Conservation (phyloP, 2,797 vertebrate genomes). For the Miichthys miiuy region DNA sequence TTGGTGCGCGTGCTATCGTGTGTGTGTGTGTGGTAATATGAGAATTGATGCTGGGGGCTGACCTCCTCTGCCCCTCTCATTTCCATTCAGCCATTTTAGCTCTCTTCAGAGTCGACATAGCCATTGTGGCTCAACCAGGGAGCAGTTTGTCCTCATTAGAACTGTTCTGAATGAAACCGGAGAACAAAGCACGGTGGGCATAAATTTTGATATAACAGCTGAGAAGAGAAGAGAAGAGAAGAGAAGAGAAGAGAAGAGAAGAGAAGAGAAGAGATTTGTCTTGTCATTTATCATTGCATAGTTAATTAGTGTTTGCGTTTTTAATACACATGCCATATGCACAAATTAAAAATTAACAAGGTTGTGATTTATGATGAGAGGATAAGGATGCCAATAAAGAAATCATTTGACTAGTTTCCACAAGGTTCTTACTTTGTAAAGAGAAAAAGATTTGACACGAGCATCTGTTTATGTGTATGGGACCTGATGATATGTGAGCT, state of each 20-base stretch:
- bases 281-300: constrained; percentile 62
- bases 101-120: constrained; percentile 84
- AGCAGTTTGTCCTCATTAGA: constrained; percentile 97
- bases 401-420: constrained; percentile 41
- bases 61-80: constrained; percentile 84
- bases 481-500: constrained; percentile 64
- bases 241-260: constrained; percentile 19
- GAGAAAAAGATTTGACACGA: constrained; percentile 41
- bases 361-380: constrained; percentile 61
- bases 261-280: constrained; percentile 12
- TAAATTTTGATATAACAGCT: constrained; percentile 85
- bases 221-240: constrained; percentile 28
- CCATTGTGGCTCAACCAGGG: constrained; percentile 86
- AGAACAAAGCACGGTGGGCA: constrained; percentile 85
- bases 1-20: constrained; percentile 71
- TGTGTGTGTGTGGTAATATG: constrained; percentile 82
- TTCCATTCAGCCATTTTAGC: constrained; percentile 88
- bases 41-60: constrained; percentile 88
- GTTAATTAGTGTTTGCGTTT: constrained; percentile 73
- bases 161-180: constrained; percentile 87
- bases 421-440: constrained; percentile 50
- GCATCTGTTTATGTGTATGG: constrained; percentile 60
- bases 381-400: constrained; percentile 60
- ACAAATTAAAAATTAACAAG: constrained; percentile 72
- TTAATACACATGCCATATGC: constrained; percentile 67